Evolutionary conservation across 2,888 invertebrate species (phyloP).

Genomic region (Leptinotarsa juncta): DNA sequence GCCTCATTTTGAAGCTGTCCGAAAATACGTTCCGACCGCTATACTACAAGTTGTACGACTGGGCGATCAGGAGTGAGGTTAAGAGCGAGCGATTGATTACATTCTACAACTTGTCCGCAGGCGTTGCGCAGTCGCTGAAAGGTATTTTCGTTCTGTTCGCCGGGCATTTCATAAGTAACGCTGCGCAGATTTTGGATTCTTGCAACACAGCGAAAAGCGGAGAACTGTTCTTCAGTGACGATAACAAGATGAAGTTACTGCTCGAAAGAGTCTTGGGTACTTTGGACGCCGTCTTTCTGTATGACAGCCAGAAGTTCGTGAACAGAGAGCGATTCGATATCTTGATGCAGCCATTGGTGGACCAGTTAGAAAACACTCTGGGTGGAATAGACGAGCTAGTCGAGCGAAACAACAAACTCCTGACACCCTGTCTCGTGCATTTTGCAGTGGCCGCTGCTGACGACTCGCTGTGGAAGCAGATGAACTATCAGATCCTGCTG

Average conservation of each 20-base stretch:
- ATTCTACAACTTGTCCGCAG: slow-evolving; percentile 84
- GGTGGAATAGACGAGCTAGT: slow-evolving; percentile 74
- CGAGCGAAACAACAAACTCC: slow-evolving; percentile 70
- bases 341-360: slow-evolving; percentile 87
- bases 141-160: slow-evolving; percentile 92
- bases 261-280: slow-evolving; percentile 81
- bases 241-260: slow-evolving; percentile 72
- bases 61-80: slow-evolving; percentile 78
- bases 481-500: slow-evolving; percentile 89
- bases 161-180: slow-evolving; percentile 84
- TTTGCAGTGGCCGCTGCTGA: slow-evolving; percentile 86
- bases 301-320: slow-evolving; percentile 86
- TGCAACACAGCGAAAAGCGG: slow-evolving; percentile 75
- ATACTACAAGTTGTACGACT: slow-evolving; percentile 87
- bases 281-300: slow-evolving; percentile 80
- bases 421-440: slow-evolving; percentile 85
- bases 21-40: slow-evolving; percentile 91
- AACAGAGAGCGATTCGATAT: slow-evolving; percentile 87
- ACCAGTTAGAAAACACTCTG: slow-evolving; percentile 85
- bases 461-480: slow-evolving; percentile 88
- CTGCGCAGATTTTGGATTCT: slow-evolving; percentile 77
- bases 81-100: slow-evolving; percentile 79
- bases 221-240: slow-evolving; percentile 67
- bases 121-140: slow-evolving; percentile 84
- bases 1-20: slow-evolving; percentile 86